Conservation (phyloP, 2,888 invertebrate genomes). For the Lumbricus terrestris region DNA sequence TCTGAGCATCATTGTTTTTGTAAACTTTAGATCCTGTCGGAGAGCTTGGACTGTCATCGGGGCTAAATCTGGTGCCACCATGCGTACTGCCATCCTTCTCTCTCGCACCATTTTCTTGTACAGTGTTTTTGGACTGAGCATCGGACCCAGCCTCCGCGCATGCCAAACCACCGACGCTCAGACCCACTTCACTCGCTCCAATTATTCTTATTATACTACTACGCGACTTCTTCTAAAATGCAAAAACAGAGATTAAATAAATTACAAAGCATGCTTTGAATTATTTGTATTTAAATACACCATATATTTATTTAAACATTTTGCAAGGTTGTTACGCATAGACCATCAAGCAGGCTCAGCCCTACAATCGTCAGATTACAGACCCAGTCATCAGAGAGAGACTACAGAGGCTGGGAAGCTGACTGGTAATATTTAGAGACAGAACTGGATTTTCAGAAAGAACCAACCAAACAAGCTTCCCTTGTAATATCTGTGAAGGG, state of each 20-base stretch:
- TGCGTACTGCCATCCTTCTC: neutral
- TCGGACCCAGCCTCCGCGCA: neutral
- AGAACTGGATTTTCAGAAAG: no score
- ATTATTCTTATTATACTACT: neutral
- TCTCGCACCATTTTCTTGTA: neutral
- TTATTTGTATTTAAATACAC: no score
- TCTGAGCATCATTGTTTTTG: neutral
- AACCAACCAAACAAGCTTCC: no score
- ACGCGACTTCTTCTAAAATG: neutral
- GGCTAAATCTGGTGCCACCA: neutral
- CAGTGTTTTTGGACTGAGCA: neutral
- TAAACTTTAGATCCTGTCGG: neutral
- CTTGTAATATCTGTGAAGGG: no score
- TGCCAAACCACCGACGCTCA: neutral
- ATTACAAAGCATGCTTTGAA: neutral
- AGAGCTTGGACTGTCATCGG: neutral
- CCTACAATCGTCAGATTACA: no score
- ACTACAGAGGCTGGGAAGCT: no score
- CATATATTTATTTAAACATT: no score
- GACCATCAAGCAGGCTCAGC: no score
- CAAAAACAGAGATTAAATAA: neutral
- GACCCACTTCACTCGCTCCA: neutral
- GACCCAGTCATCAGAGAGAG: no score
- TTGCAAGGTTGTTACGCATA: no score
- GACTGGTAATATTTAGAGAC: no score